These are phyloP conservation scores for Danio aesculapii DNA, from an alignment of 2,797 vertebrate genomes.

Conservation along the genomic window DNA sequence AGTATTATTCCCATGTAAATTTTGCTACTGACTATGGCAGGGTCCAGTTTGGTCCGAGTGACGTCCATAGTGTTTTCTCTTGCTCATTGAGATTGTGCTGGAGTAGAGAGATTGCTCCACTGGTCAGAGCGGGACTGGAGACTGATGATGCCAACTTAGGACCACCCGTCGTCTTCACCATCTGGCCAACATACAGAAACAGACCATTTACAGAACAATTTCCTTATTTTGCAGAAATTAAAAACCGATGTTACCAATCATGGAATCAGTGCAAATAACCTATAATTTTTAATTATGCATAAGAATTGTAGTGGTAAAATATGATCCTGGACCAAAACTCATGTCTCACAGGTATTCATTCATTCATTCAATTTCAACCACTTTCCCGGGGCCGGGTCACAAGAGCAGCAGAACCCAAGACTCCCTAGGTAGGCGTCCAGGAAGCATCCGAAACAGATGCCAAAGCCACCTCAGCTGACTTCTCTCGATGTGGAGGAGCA, in stretches of 20 bases:
- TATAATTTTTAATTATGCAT: not conserved
- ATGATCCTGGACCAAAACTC: too few species aligned
- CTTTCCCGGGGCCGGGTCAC: too few species aligned
- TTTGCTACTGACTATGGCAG: conserved; percentile 54
- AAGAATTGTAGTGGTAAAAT: not conserved
- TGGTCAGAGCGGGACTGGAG: conserved; percentile 82
- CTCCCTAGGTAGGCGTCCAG: too few species aligned
- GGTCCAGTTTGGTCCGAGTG: conserved; percentile 85
- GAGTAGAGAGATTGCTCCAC: conserved; percentile 81
- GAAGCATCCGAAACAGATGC: too few species aligned
- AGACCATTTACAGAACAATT: not conserved
- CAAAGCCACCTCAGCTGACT: too few species aligned
- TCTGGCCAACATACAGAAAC: conserved; percentile 67
- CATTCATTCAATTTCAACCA: too few species aligned
- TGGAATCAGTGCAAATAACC: not conserved
- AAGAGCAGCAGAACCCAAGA: too few species aligned
- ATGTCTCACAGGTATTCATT: too few species aligned
- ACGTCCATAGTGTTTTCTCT: conserved; percentile 82
- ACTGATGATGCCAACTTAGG: conserved; percentile 74
- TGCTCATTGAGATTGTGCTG: conserved; percentile 73
- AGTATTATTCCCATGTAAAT: not conserved
- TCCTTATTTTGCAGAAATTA: not conserved
- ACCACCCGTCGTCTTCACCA: conserved; percentile 83
- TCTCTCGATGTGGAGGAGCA: too few species aligned
- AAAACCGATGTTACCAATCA: not conserved